Conservation (phyloP, 2,797 vertebrate species). For the Urophycis tenuis region DNA sequence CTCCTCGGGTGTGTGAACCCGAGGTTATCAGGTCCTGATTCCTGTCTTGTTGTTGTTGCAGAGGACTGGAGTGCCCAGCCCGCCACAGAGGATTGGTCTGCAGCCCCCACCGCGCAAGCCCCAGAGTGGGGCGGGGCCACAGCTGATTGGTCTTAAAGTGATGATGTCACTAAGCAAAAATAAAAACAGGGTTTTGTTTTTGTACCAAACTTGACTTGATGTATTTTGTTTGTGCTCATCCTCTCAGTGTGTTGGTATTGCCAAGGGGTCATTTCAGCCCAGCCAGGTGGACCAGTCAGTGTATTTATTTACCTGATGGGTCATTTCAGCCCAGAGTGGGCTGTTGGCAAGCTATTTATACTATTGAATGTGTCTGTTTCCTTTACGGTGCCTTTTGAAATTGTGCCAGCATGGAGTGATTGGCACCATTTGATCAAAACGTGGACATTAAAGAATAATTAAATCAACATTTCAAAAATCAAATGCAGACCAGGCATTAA, state of each 20-base stretch:
- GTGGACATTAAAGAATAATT: too few species aligned
- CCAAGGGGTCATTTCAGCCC: too few species aligned
- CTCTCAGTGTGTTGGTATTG: too few species aligned
- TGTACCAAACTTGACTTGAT: neutral
- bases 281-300: neutral
- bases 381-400: too few species aligned
- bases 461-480: too few species aligned
- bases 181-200: neutral
- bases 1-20: neutral
- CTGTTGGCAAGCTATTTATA: neutral
- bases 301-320: neutral
- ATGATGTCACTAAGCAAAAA: neutral
- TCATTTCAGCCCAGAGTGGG: neutral
- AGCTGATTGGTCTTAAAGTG: constrained; percentile 83
- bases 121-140: constrained; percentile 90
- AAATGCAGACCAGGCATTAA: too few species aligned
- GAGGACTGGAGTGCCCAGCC: constrained; percentile 96
- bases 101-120: constrained; percentile 91
- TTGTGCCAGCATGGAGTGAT: too few species aligned
- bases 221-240: neutral
- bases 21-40: neutral
- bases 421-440: too few species aligned
- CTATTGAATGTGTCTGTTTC: neutral
- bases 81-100: constrained; percentile 93
- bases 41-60: constrained; percentile 37